These are phyloP conservation scores for Tachina lurida DNA, from an alignment of 2,888 invertebrate genomes.

Conservation along the genomic window DNA sequence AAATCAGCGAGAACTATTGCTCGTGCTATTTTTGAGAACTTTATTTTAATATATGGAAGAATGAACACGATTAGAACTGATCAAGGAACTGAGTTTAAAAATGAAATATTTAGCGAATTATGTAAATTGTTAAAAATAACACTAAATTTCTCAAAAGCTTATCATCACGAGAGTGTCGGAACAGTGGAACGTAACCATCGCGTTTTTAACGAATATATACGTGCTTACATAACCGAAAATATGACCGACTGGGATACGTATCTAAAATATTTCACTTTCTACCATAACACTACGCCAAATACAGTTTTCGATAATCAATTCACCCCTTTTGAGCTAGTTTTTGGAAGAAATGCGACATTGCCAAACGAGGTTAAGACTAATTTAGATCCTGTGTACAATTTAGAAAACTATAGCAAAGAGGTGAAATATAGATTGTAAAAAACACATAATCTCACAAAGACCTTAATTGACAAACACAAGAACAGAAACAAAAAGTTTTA, in stretches of 20 bases:
- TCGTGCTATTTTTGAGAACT: slow-evolving; percentile 6
- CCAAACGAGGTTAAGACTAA: not conserved
- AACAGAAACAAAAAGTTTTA: too few species aligned
- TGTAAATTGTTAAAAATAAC: not conserved
- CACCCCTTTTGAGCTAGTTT: not conserved
- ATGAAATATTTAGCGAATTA: not conserved
- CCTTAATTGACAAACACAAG: too few species aligned
- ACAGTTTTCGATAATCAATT: not conserved
- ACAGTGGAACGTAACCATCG: slow-evolving; percentile 14
- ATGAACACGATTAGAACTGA: slow-evolving; percentile 2
- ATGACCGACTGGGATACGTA: not conserved
- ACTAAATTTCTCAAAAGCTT: not conserved
- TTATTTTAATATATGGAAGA: slow-evolving; percentile 17
- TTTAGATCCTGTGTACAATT: not conserved
- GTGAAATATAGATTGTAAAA: not conserved
- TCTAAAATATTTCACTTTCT: not conserved
- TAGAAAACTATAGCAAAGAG: not conserved
- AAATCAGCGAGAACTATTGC: slow-evolving; percentile 7
- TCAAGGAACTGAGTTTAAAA: not conserved
- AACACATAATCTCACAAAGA: too few species aligned
- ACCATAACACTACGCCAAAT: not conserved
- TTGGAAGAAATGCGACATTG: not conserved
- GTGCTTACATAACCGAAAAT: not conserved
- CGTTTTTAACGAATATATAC: slow-evolving; percentile 9
- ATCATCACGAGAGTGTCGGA: not conserved